A percentile compares a stretch with the other conserved stretches of the same genome.
These are phyloP conservation scores for Trialeurodes vaporariorum DNA, from an alignment of 1,140 invertebrate genomes.

Conservation along the genomic window DNA sequence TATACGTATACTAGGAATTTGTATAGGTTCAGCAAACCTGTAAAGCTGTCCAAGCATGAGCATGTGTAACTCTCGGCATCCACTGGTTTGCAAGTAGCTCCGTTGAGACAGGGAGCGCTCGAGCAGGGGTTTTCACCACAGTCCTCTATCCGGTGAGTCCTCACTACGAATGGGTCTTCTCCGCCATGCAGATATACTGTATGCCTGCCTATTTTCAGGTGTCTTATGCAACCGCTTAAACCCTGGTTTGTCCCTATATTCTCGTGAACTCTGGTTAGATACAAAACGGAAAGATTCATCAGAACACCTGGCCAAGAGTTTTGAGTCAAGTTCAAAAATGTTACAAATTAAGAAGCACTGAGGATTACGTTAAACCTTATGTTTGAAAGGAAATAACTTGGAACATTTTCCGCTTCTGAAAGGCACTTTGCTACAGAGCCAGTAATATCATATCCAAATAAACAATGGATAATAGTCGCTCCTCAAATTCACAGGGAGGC, in stretches of 20 bases:
- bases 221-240: constrained; percentile 71
- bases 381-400: no score
- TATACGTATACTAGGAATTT: no score
- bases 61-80: constrained; percentile 60
- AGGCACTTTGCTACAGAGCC: no score
- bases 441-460: no score
- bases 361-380: no score
- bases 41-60: constrained; percentile 56
- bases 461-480: no score
- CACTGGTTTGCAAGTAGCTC: constrained; percentile 62
- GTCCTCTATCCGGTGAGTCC: constrained; percentile 50
- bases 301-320: constrained; percentile 5
- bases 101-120: constrained; percentile 61
- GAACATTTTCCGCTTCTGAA: no score
- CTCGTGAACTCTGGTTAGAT: constrained; percentile 57
- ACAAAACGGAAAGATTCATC: constrained; percentile 10
- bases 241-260: constrained; percentile 71
- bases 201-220: constrained; percentile 59
- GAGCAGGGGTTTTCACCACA: constrained; percentile 49
- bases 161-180: constrained; percentile 50
- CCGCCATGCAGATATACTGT: constrained; percentile 55
- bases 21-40: no score
- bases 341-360: constrained; percentile 5
- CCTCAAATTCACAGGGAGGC: no score
- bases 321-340: background rate